These are phyloP conservation scores for Nomada ferruginata DNA, from an alignment of 2,888 invertebrate genomes.

Conservation along the genomic window DNA sequence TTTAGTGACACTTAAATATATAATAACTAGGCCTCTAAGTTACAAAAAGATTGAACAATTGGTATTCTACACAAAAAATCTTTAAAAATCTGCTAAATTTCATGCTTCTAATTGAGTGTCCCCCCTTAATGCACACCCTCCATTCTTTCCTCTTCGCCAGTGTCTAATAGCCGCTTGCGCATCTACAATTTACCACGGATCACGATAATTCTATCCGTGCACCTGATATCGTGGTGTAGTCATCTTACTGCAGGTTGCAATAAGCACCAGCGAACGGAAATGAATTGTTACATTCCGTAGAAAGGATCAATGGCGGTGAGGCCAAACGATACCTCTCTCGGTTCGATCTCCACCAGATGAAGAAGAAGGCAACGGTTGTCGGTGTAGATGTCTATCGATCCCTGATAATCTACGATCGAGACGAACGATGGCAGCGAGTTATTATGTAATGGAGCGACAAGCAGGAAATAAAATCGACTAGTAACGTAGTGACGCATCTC, in stretches of 20 bases:
- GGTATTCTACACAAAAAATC: too few relatives aligned
- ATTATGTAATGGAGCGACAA: slow-evolving; percentile 73
- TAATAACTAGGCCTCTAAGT: too few relatives aligned
- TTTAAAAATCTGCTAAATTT: too few relatives aligned
- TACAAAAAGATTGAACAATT: too few relatives aligned
- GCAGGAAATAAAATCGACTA: slow-evolving; percentile 72
- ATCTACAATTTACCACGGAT: not conserved
- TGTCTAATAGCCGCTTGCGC: too few relatives aligned
- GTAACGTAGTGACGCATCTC: slow-evolving; percentile 68
- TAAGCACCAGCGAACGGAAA: slow-evolving; percentile 36
- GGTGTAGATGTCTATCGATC: slow-evolving; percentile 70
- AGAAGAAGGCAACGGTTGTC: slow-evolving; percentile 66
- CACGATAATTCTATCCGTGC: not conserved
- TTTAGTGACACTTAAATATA: too few relatives aligned
- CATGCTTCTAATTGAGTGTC: too few relatives aligned
- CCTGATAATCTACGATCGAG: slow-evolving; percentile 70
- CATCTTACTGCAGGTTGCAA: not conserved
- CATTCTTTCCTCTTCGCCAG: too few relatives aligned
- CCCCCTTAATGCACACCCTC: too few relatives aligned
- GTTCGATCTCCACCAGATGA: not conserved
- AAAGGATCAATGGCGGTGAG: slow-evolving; percentile 61
- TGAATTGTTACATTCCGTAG: slow-evolving; percentile 19
- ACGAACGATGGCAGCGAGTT: slow-evolving; percentile 63
- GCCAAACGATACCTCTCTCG: slow-evolving; percentile 59
- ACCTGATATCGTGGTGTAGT: not conserved